phyloP scores from a whole-genome alignment of 2,888 invertebrate species.

The Cetonia aurata region DNA sequence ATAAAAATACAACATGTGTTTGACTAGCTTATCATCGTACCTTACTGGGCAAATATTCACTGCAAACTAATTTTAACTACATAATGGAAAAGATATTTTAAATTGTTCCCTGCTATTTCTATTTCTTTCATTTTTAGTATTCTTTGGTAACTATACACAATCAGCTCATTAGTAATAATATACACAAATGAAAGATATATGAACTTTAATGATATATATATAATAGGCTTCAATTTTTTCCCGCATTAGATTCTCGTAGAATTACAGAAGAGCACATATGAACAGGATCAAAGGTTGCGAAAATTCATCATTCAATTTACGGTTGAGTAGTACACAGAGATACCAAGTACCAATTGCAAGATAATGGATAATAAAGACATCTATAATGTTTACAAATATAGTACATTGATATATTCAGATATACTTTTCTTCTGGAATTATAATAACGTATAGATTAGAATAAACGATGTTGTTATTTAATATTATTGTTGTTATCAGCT shows the following conservation, averaged over 20 bases:
- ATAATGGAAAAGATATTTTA: constrained; percentile 33
- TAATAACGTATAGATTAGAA: constrained; percentile 49
- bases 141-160: constrained; percentile 11
- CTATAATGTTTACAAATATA: constrained; percentile 56
- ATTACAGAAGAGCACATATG: constrained; percentile 5
- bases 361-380: constrained; percentile 54
- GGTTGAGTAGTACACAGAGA: no score
- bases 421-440: constrained; percentile 24
- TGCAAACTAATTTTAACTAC: no score
- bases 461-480: constrained; percentile 25
- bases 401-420: constrained; percentile 50
- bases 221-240: background rate
- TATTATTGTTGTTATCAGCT: no score
- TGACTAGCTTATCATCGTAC: background rate
- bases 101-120: constrained; percentile 34
- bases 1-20: background rate
- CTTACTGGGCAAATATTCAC: no score
- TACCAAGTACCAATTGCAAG: constrained; percentile 24
- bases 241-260: background rate
- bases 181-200: constrained; percentile 11
- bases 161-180: constrained; percentile 9
- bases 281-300: constrained; percentile 39
- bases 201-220: background rate
- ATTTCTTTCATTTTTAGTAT: constrained; percentile 5
- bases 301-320: constrained; percentile 31